Evolutionary conservation across 1,140 invertebrate species (phyloP), one percentile per base, ranked within the genome.

Genomic region (Musca domestica): DNA sequence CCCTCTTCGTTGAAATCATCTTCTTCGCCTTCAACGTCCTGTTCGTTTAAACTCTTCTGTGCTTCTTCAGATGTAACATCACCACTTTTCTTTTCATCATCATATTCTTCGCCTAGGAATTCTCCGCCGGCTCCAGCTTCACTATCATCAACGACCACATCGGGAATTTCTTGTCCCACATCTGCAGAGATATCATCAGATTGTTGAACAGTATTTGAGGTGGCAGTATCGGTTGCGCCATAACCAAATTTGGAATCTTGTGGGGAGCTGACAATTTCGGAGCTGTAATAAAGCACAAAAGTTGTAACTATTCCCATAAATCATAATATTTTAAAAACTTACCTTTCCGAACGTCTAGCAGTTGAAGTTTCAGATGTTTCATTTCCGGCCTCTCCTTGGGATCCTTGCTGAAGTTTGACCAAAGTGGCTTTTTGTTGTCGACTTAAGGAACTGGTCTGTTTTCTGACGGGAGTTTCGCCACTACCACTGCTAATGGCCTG

Each of bases 231-330:
- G 27, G 77, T 76, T 22, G 77, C 73, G 20, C 75, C 74, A 23
- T 75, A 67, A 22, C 34, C 77, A 77, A 63, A 77, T 68, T 73
- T 77, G 15, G 78, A 80, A 17, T 78, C 74, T 85, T 90, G 91
- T 61, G 94, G 94, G 0, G 94, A 96, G 81, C 93, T 95, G 10
- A 95, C 92, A 66, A 94, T 93, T 81, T 97, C 95, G 22, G 94
- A 92, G 82, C 95, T 96, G 41, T 84, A 85, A 70, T 0, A 41
- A 7, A 54, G n/a, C 17, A 25, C 7, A 58, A 27, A 19, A n/a
- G n/a, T 67, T 49, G 23, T n/a, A 67, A 41, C 17, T n/a, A n/a
- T n/a, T 46, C 12, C n/a, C 2, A 19, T 2, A n/a, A 27, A 49
- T 34, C 22, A 56, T 23, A 56, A 3, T n/a, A 23, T n/a, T 49